Conservation (phyloP, 2,888 invertebrate genomes). For the Agapostemon virescens region DNA sequence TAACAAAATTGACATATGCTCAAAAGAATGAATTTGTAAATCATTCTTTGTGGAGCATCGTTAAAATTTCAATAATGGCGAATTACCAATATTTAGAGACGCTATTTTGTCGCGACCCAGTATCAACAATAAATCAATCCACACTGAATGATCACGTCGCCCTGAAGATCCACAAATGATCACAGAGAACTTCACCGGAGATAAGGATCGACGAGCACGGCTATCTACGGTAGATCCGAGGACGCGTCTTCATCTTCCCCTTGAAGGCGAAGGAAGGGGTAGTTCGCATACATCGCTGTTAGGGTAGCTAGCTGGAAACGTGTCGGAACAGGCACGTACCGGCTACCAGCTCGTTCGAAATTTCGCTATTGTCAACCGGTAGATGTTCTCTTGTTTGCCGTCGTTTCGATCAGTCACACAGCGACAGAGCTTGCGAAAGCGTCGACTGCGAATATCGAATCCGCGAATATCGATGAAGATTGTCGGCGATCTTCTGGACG, state of each 20-base stretch:
- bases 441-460: neutral
- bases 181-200: neutral
- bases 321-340: conserved; percentile 50
- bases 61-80: too few species aligned
- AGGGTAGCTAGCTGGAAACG: conserved; percentile 39
- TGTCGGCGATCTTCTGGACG: conserved; percentile 35
- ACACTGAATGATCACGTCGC: too few species aligned
- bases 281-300: conserved; percentile 1
- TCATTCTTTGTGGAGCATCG: too few species aligned
- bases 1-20: too few species aligned
- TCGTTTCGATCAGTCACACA: conserved; percentile 47
- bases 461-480: conserved; percentile 37
- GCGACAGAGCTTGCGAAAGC: conserved; percentile 5
- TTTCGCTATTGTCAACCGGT: conserved; percentile 50
- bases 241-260: neutral
- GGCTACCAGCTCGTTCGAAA: conserved; percentile 26
- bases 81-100: too few species aligned
- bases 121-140: too few species aligned
- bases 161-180: neutral
- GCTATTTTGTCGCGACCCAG: too few species aligned
- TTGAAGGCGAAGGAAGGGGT: neutral
- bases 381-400: conserved; percentile 35
- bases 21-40: too few species aligned
- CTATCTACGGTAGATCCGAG: neutral
- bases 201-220: neutral